Conservation (phyloP, 2,888 invertebrate species). For the Nomada ruficornis region DNA sequence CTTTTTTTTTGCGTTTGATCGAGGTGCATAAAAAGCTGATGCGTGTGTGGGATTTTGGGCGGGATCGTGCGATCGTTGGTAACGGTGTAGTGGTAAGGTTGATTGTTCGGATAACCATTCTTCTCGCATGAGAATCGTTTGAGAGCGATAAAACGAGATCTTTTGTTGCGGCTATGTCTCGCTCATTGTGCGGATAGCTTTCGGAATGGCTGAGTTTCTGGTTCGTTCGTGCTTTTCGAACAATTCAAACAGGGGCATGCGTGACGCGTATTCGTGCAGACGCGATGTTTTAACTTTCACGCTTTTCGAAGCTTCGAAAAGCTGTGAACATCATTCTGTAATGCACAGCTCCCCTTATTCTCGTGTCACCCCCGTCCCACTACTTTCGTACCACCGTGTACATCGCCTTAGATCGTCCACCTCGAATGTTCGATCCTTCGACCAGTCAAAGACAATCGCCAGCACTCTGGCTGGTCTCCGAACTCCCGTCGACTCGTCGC, state of each 20-base stretch:
- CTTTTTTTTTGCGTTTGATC: background rate
- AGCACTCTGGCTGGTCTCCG: background rate
- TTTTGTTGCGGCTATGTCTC: slow-evolving; percentile 25
- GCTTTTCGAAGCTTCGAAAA: no score
- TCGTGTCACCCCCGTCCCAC: no score
- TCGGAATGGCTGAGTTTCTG: background rate
- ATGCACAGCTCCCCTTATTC: no score
- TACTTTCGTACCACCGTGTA: no score
- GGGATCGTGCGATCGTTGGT: slow-evolving; percentile 23
- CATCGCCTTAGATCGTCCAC: background rate
- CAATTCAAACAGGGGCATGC: background rate
- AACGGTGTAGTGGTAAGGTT: background rate
- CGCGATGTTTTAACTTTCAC: background rate
- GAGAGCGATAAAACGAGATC: slow-evolving; percentile 21
- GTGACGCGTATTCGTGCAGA: background rate
- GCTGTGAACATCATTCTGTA: no score
- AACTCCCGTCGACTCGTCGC: slow-evolving; percentile 59
- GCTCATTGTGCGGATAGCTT: slow-evolving; percentile 8
- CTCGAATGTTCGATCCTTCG: background rate
- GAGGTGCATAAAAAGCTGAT: background rate
- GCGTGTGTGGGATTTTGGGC: slow-evolving; percentile 27
- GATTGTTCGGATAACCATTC: slow-evolving; percentile 33
- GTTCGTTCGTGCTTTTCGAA: slow-evolving; percentile 3
- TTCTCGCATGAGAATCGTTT: slow-evolving; percentile 21
- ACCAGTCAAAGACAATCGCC: slow-evolving; percentile 16